phyloP scores from a whole-genome alignment of 2,888 invertebrate genomes.

The Erebia aethiops region DNA sequence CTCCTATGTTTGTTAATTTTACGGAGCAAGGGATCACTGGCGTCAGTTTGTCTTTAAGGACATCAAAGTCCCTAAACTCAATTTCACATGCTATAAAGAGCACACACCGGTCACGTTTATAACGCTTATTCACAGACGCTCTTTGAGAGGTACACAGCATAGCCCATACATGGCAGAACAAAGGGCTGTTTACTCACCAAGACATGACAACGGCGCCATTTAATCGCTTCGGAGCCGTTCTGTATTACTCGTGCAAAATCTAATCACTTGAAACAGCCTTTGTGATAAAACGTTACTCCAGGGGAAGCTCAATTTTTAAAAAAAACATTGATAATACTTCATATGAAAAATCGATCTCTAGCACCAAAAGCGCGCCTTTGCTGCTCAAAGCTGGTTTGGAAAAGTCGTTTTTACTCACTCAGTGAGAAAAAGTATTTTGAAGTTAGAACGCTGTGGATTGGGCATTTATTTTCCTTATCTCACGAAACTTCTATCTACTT shows the following conservation, averaged over 20 bases:
- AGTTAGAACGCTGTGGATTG: no score
- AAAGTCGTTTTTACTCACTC: no score
- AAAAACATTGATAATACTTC: no score
- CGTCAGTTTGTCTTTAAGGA: conserved; percentile 18
- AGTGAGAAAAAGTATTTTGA: no score
- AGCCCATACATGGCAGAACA: conserved; percentile 17
- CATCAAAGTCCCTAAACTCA: conserved; percentile 24
- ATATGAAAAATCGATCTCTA: no score
- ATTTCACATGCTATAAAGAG: conserved; percentile 23
- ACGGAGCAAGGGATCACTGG: neutral
- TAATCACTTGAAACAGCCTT: conserved; percentile 6
- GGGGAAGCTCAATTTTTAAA: no score
- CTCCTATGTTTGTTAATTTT: neutral
- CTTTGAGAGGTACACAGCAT: conserved; percentile 18
- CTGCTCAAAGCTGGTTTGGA: no score
- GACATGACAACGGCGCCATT: conserved; percentile 18
- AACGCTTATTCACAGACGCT: conserved; percentile 21
- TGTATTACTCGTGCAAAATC: conserved; percentile 2
- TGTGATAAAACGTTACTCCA: neutral
- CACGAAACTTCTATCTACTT: no score
- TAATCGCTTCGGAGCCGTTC: conserved; percentile 12
- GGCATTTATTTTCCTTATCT: no score
- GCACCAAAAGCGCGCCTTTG: no score
- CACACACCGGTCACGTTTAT: conserved; percentile 18
- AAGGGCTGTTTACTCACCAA: conserved; percentile 21